Conservation (phyloP, 1,140 invertebrate species). For the Fopius arisanus region DNA sequence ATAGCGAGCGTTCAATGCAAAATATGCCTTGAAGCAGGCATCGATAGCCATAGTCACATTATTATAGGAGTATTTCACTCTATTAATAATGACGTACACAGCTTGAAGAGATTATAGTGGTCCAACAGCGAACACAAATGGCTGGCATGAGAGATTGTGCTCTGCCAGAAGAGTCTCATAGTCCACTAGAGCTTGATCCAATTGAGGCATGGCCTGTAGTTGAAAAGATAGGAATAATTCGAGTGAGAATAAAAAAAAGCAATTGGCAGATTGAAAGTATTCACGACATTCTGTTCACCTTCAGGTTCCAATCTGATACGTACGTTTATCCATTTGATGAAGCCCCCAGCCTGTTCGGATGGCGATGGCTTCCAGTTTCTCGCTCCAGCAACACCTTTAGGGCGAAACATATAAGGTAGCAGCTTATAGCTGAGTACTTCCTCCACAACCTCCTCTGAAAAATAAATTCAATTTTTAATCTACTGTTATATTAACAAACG, state of each 20-base stretch:
- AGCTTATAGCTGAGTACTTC: background rate
- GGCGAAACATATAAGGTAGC: background rate
- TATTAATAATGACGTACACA: background rate
- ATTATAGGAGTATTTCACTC: background rate
- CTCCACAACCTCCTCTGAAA: background rate
- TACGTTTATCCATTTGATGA: background rate
- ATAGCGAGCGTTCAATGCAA: background rate
- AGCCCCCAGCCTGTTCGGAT: background rate
- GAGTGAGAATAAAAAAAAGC: no score
- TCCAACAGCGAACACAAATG: background rate
- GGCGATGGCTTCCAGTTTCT: background rate
- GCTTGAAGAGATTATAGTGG: background rate
- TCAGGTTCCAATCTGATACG: background rate
- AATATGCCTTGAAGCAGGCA: background rate
- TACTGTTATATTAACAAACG: background rate
- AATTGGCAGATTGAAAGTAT: no score
- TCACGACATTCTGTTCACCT: no score
- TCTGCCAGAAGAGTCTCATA: background rate
- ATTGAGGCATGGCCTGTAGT: background rate
- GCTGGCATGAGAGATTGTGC: background rate
- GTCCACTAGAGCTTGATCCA: background rate
- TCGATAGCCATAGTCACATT: background rate
- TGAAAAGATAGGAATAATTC: no score
- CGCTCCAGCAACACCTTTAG: background rate
- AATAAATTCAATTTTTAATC: background rate